A percentile compares a stretch with the other conserved stretches of the same genome.
Conservation (phyloP, 1,140 invertebrate genomes). For the Brachionus paranguensis region DNA sequence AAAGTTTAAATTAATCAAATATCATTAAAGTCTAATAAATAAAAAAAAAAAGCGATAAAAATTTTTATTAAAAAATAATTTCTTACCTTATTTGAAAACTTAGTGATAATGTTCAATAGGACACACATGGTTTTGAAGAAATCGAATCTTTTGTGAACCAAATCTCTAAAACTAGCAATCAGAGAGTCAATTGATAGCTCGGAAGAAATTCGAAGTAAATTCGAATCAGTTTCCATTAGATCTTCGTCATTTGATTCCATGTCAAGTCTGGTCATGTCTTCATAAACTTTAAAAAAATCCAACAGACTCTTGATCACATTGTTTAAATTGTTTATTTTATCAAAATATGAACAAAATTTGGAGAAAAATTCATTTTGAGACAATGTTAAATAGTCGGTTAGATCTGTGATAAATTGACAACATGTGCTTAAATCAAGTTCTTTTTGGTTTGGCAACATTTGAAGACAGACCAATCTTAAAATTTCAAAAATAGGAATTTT, state of each 20-base stretch:
- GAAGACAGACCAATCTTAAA: no score
- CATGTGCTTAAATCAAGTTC: background rate
- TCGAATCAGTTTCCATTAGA: background rate
- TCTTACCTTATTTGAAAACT: background rate
- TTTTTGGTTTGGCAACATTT: background rate
- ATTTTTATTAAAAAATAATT: no score
- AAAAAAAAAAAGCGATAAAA: no score
- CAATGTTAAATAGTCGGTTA: background rate
- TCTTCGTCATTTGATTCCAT: background rate
- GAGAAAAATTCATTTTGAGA: background rate
- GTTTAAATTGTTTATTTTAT: background rate
- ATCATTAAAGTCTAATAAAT: background rate
- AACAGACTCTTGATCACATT: background rate
- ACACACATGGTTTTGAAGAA: conserved; percentile 8
- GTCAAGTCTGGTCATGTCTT: background rate
- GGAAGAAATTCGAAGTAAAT: background rate
- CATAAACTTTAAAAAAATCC: conserved; percentile 14
- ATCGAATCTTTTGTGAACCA: background rate
- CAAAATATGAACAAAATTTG: background rate
- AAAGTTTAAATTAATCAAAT: background rate
- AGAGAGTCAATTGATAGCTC: background rate
- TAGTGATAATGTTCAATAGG: background rate
- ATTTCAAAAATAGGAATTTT: no score
- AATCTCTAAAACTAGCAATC: background rate
- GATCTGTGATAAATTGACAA: background rate